Evolutionary conservation across 1,140 invertebrate genomes (phyloP).

Genomic region (Drosophila azteca): DNA sequence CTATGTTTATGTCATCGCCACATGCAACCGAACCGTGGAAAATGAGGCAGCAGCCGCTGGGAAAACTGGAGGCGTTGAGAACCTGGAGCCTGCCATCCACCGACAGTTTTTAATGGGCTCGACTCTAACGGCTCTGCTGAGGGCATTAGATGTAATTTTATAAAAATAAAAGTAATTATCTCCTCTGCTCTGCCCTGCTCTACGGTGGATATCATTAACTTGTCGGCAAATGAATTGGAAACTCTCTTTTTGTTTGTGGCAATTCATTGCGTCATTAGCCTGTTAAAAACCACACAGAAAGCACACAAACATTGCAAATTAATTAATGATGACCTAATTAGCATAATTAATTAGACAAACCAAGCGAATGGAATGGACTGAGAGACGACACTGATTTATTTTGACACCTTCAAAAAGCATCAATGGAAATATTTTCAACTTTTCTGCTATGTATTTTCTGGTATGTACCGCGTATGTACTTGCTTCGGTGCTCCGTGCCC

Average conservation of each 20-base stretch:
- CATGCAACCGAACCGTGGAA: constrained; percentile 45
- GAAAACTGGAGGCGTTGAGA: constrained; percentile 18
- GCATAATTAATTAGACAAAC: constrained; percentile 36
- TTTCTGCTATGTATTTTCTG: background rate
- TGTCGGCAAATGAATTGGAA: background rate
- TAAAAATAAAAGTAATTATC: constrained; percentile 37
- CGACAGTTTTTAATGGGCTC: constrained; percentile 15
- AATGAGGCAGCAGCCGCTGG: constrained; percentile 29
- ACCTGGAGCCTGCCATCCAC: background rate
- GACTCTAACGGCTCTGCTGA: constrained; percentile 27
- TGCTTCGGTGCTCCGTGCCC: background rate
- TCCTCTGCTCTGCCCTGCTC: background rate
- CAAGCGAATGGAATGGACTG: constrained; percentile 6
- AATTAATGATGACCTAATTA: constrained; percentile 33
- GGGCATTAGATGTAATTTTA: constrained; percentile 17
- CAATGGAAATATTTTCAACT: constrained; percentile 11
- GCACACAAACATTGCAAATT: constrained; percentile 28
- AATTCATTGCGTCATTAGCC: constrained; percentile 14
- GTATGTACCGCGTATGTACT: background rate
- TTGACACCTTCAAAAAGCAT: constrained; percentile 5
- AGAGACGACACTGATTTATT: constrained; percentile 20
- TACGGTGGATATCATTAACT: constrained; percentile 5
- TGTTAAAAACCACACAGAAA: constrained; percentile 14
- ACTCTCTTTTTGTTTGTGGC: too few relatives aligned
- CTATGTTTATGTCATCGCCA: constrained; percentile 24